Conservation (phyloP, 2,113 vertebrate genomes). For the Phylloscopus trochilus region DNA sequence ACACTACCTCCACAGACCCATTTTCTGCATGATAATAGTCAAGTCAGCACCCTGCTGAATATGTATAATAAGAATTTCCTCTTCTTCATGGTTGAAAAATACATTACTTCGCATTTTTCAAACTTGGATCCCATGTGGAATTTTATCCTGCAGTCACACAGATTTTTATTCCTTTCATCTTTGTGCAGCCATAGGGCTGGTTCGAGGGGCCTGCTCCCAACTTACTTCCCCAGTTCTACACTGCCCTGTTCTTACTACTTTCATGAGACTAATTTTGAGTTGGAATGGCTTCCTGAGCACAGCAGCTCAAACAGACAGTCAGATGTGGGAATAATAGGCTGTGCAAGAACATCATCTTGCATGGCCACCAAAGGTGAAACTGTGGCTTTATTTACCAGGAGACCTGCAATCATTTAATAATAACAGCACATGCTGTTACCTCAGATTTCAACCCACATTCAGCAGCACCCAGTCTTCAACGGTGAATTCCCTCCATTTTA, state of each 20-base stretch:
- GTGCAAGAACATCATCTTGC: background rate
- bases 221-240: background rate
- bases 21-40: slow-evolving; percentile 5
- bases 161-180: slow-evolving; percentile 36
- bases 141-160: background rate
- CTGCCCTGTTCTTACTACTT: background rate
- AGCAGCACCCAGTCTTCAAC: background rate
- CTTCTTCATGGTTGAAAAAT: background rate
- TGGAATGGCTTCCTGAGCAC: background rate
- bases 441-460: background rate
- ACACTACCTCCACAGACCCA: background rate
- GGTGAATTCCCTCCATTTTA: background rate
- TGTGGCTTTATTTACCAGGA: background rate
- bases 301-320: background rate
- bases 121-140: slow-evolving; percentile 27
- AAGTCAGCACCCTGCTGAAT: slow-evolving; percentile 22
- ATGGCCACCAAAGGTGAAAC: background rate
- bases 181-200: slow-evolving; percentile 7
- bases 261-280: background rate
- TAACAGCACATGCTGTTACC: background rate
- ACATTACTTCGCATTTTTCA: slow-evolving; percentile 30
- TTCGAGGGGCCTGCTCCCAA: background rate
- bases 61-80: background rate
- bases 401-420: background rate
- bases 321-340: background rate